Evolutionary conservation across 2,888 invertebrate species (phyloP), one percentile per base, ranked within the genome.

Genomic region (Leptopilina myrica): DNA sequence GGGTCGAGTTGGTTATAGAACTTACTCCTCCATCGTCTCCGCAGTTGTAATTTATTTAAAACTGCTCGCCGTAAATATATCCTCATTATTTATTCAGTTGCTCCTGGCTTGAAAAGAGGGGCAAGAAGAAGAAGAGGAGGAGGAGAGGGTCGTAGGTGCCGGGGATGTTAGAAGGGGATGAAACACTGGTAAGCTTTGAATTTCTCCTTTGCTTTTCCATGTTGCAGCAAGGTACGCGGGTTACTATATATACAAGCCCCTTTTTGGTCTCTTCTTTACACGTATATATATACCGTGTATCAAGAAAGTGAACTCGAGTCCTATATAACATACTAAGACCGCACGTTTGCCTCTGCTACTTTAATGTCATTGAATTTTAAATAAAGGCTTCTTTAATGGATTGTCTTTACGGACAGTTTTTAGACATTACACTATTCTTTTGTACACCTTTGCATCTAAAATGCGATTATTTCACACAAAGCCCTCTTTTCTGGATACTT

Each of bases 41-140:
- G 88, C 89, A 87, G 89, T 87, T 90, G 90, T 91, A 91, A 91
- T 91, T 91, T 91, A 91, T 91, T 91, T 91, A 91, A 91, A 91
- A 91, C 89, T 88, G 88, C 90, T 89, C 89, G 88, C 89, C 91
- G 90, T 91, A 91, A 91, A 91, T 91, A 91, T 90, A 91, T 90
- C 90, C 90, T 88, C 88, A 89, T 91, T 86, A 90, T 89, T 91
- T 91, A 91, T 91, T 91, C 91, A 91, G 85, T 80, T 84, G 86
- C 85, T 84, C 82, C 85, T 78, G 79, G 84, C 84, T 84, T 81
- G 73, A 40, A 14, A 69, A 66, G 78, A 78, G 78, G 14, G 40
- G 14, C 59, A 26, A 64, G 76, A n/a, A 46, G 20, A 14, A n/a
- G 46, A 20, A 15, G 64, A 15, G 6, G 5, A 15, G 6, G 5